These are phyloP conservation scores for Zaprionus obscuricornis DNA, from an alignment of 2,888 invertebrate species.

Conservation along the genomic window DNA sequence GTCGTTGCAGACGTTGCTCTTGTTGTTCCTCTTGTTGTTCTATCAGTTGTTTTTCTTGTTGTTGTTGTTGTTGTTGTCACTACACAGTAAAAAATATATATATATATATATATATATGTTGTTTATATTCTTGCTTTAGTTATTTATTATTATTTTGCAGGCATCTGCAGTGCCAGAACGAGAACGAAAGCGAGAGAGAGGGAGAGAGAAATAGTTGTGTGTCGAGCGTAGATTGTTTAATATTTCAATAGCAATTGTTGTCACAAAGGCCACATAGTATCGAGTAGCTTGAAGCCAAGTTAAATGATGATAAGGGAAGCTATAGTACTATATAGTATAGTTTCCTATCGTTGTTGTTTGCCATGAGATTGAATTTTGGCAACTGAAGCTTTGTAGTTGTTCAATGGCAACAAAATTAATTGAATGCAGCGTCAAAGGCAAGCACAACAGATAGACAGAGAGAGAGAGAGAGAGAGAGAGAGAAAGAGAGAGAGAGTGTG, in stretches of 20 bases:
- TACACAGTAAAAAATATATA: slow-evolving; percentile 30
- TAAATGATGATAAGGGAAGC: slow-evolving; percentile 26
- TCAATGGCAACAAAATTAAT: slow-evolving; percentile 55
- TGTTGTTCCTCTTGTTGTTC: slow-evolving; percentile 33
- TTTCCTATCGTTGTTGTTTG: no score
- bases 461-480: no score
- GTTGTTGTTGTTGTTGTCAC: slow-evolving; percentile 14
- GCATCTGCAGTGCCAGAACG: slow-evolving; percentile 3
- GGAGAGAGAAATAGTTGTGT: no score
- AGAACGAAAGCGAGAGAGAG: no score
- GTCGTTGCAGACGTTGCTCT: slow-evolving; percentile 18
- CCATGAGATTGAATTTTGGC: no score
- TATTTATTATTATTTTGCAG: slow-evolving; percentile 42
- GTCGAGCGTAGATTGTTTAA: slow-evolving; percentile 45
- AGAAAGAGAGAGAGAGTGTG: no score
- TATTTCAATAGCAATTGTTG: slow-evolving; percentile 44
- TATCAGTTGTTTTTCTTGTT: slow-evolving; percentile 16
- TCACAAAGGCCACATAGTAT: slow-evolving; percentile 25
- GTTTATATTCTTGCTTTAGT: neutral
- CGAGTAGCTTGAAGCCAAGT: slow-evolving; percentile 36
- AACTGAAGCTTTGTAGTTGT: neutral
- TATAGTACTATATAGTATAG: no score
- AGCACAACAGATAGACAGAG: slow-evolving; percentile 13
- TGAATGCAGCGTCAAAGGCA: slow-evolving; percentile 59
- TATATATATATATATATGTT: slow-evolving; percentile 4